Base-by-base conservation (phyloP, 2,888 invertebrate species). In the Hydrotaea cyrtoneurina region DNA sequence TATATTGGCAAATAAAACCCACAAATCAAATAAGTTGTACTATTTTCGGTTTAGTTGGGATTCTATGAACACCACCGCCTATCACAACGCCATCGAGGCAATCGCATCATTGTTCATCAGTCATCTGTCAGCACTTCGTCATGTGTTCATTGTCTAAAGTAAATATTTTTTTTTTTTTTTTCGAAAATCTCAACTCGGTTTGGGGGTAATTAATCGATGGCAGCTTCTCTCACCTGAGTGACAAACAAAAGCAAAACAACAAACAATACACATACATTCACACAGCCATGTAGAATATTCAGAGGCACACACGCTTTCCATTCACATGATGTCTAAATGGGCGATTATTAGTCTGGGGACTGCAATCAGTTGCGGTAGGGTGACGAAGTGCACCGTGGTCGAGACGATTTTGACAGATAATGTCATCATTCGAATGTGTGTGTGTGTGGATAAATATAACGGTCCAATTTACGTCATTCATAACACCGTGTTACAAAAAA, bases 91-190 rank as follows among this genome's bases (percentile, higher is more conserved):
- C 7, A 2, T 53, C n/a, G 53, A 17, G n/a, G 53, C 43, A 43
- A 7, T 53, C 21, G 57, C 57, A 57, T 57, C 57, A 5, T 21
- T 23, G 21, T 23, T 19, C 17, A 0, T 7, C 57, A 57, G 23
- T 1, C 19, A 21, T 21, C 21, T 4, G 7, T 2, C 57, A 23
- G 21, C 23, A 19, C 19, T n/a, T 31, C 23, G 64, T 82, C 66
- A 75, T 17, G 64, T 82, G 78, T 71, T 82, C 69, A 75, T 82
- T 21, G 69, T 36, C 15, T n/a, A 59, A 75, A 73, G 59, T 62
- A 66, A 78, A 82, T 82, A 78, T 75, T 82, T 59, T n/a, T n/a
- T n/a, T n/a, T n/a, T n/a, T n/a, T n/a, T n/a, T n/a, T 53, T 21
- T 31, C n/a, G 5, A 55, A 21, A 15, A n/a, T n/a, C n/a, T n/a